Base-by-base conservation (phyloP, 2,113 vertebrate species). In the Dromaius novaehollandiae region DNA sequence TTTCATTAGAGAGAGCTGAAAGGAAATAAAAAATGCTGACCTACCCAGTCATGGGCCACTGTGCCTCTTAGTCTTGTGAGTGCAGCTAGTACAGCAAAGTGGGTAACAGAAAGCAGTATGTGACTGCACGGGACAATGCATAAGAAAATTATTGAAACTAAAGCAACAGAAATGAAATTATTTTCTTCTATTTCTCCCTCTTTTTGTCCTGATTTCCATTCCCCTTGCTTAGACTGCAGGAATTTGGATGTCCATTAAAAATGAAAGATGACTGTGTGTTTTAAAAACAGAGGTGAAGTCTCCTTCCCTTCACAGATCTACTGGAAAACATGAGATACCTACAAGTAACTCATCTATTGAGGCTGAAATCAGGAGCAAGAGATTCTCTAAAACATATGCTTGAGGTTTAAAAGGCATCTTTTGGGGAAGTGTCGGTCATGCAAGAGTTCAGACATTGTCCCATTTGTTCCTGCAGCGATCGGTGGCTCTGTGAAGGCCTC, bases 21-120 rank as follows among this genome's bases (percentile, higher is more conserved):
- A 98, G 98, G 98, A 99, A 99, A 98, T 98, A 98, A 98, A 98
- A 97, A 98, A 97, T 96, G 95, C 95, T 98, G 98, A 99, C 98
- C 98, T 97, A 95, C 95, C 97, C 84, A 86, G 95, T 97, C 96
- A 97, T 93, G 95, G 98, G 97, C 97, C 97, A 96, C 82, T 46
- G 97, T 93, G 95, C 92, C 97, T 97, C 98, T 97, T 97, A 97
- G 79, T 88, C 81, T 94, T 68, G 91, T 2, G 20, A 95, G 89
- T 61, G 88, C 89, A 81, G 95, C 76, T 94, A 86, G 95, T 66
- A 86, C 44, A 81, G 96, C 88, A 90, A 96, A 93, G 85, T 8
- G 71, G 92, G 82, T 83, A 91, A 92, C 79, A 96, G 90, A 84
- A 95, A 91, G 93, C 86, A 58, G 86, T 81, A 34, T 61, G 95